These are phyloP conservation scores for Hapalemur alaotrensis DNA, from an alignment of 2,797 vertebrate genomes.

Conservation along the genomic window DNA sequence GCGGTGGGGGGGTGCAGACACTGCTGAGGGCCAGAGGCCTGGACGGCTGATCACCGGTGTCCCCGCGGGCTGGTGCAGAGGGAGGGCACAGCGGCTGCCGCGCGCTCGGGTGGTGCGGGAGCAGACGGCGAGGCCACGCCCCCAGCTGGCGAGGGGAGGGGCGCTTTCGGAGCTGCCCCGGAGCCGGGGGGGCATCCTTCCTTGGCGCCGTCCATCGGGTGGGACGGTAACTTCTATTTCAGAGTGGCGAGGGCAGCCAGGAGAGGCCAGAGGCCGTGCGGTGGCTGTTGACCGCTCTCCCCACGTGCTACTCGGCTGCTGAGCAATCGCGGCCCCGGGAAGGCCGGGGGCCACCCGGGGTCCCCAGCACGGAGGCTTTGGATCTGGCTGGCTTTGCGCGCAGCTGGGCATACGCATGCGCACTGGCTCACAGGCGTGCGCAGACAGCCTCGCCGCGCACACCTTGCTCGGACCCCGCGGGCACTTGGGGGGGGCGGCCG, in stretches of 20 bases:
- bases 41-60: background rate
- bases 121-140: background rate
- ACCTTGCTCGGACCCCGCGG: background rate
- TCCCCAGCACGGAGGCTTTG: background rate
- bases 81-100: background rate
- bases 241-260: background rate
- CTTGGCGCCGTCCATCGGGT: background rate
- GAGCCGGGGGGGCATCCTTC: background rate
- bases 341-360: background rate
- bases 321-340: background rate
- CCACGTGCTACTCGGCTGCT: background rate
- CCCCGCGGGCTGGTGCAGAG: accelerated
- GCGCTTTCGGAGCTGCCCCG: background rate
- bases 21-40: background rate
- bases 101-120: background rate
- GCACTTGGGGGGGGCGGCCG: background rate
- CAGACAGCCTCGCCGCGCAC: background rate
- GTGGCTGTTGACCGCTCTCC: background rate
- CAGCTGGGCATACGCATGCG: background rate
- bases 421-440: background rate
- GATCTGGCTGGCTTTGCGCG: background rate
- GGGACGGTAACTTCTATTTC: background rate
- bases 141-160: background rate
- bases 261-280: background rate
- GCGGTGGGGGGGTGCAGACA: background rate